A percentile compares a stretch with the other conserved stretches of the same genome.
Evolutionary conservation across 23 tunicate species (phyloP).

Genomic region (Corella eumyota): DNA sequence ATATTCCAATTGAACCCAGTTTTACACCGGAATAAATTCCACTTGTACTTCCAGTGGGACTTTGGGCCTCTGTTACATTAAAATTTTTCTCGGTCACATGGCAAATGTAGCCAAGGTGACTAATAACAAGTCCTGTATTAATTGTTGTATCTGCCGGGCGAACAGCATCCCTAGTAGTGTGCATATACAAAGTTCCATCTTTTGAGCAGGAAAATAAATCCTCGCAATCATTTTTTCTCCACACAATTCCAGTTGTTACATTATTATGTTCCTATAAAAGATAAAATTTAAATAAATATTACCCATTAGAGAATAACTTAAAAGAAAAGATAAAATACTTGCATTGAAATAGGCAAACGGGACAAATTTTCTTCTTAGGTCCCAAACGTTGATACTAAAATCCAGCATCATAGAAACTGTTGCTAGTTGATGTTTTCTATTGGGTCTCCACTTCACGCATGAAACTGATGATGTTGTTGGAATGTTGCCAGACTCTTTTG

Average conservation of each 20-base stretch:
- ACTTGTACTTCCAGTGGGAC: slow-evolving; percentile 33
- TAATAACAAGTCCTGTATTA: slow-evolving; percentile 35
- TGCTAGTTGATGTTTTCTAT: slow-evolving; percentile 59
- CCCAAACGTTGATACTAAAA: slow-evolving; percentile 68
- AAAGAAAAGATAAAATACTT: neutral
- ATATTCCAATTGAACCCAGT: neutral
- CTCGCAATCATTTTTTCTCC: slow-evolving; percentile 55
- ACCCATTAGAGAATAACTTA: neutral
- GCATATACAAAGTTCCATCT: slow-evolving; percentile 52
- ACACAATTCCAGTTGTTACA: slow-evolving; percentile 54
- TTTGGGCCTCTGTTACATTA: slow-evolving; percentile 12
- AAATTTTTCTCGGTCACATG: slow-evolving; percentile 12
- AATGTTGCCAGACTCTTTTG: slow-evolving; percentile 14
- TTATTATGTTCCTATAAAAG: slow-evolving; percentile 21
- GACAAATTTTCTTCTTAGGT: slow-evolving; percentile 51
- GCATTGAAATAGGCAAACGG: slow-evolving; percentile 79
- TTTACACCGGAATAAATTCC: slow-evolving; percentile 5
- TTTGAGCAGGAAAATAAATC: slow-evolving; percentile 64
- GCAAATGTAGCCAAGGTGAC: slow-evolving; percentile 31
- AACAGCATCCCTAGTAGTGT: slow-evolving; percentile 45
- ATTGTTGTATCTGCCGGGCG: slow-evolving; percentile 36
- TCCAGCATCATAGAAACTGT: slow-evolving; percentile 75
- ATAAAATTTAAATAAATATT: neutral
- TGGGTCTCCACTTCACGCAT: slow-evolving; percentile 59
- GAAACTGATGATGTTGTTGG: slow-evolving; percentile 59